Evolutionary conservation across 2,888 invertebrate genomes (phyloP), one percentile per base, ranked within the genome.

Genomic region (Morpho helenor): DNA sequence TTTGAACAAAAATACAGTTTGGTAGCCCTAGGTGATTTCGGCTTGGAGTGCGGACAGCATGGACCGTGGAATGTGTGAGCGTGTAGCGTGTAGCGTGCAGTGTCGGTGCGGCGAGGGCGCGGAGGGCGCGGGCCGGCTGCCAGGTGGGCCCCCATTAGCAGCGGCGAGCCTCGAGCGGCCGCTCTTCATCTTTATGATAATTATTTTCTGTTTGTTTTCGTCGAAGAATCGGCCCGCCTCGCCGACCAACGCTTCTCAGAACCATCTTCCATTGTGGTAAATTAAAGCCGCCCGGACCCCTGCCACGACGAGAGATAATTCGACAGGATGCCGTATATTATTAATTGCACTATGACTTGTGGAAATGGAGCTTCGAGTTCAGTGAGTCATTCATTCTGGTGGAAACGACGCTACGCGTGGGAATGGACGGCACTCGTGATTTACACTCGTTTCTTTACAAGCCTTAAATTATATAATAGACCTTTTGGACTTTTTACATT

Each of bases 301-400:
- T 87, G 87, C 88, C 87, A 82, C 86, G 89, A 78, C 77, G 86
- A 83, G 86, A 89, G 88, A 88, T 89, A 90, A 89, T 90, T 90
- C 89, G 88, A 89, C 89, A 89, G 89, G 90, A 90, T 87, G 88
- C 90, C 89, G 87, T 87, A 87, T 87, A 90, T 89, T 90, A 90
- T 90, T 90, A 90, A 90, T 90, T 90, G 89, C 88, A 89, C 89
- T 90, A 90, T 90, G 90, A 90, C 90, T 90, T 89, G 90, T 89
- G 87, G 89, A 90, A 89, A 90, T 85, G 84, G 80, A 85, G 83
- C 82, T 87, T 80, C 66, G 77, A 84, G 83, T 85, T 87, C 84
- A 87, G 88, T 89, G 87, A 90, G 87, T 89, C 89, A 90, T 89
- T 88, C 84, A 87, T 85, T 86, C 84, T 77, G 81, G 75, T 68